Evolutionary conservation across 2,888 invertebrate species (phyloP).

Genomic region (Clostera curtula): DNA sequence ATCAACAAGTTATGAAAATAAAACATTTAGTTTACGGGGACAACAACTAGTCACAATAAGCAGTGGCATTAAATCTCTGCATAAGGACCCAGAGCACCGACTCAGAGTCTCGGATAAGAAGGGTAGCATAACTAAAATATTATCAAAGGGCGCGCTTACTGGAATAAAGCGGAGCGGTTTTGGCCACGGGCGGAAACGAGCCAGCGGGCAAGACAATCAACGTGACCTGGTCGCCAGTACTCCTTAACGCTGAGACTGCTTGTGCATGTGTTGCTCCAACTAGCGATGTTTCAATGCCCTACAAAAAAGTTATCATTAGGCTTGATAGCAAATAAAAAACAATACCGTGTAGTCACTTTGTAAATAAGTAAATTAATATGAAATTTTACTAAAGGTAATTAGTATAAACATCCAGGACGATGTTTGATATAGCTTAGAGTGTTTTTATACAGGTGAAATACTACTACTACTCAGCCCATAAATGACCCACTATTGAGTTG

Average conservation of each 20-base stretch:
- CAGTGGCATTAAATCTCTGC: background rate
- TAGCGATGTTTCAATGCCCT: constrained; percentile 67
- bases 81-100: background rate
- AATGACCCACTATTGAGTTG: too few relatives aligned
- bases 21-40: background rate
- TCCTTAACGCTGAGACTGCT: constrained; percentile 61
- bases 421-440: too few relatives aligned
- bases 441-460: too few relatives aligned
- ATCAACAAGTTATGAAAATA: background rate
- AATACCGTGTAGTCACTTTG: too few relatives aligned
- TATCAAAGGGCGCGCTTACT: constrained; percentile 39
- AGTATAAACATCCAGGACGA: too few relatives aligned
- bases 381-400: too few relatives aligned
- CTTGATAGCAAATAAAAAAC: too few relatives aligned
- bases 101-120: background rate
- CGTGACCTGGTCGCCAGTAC: constrained; percentile 65
- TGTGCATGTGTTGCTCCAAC: constrained; percentile 67
- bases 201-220: constrained; percentile 62
- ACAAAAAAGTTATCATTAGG: too few relatives aligned
- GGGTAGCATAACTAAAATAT: background rate
- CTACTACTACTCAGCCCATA: too few relatives aligned
- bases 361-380: too few relatives aligned
- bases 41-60: constrained; percentile 1
- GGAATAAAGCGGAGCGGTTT: constrained; percentile 57
- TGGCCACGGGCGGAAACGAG: constrained; percentile 53